Evolutionary conservation across 2,113 vertebrate genomes (phyloP).

Genomic region (Antechinus stuartii): DNA sequence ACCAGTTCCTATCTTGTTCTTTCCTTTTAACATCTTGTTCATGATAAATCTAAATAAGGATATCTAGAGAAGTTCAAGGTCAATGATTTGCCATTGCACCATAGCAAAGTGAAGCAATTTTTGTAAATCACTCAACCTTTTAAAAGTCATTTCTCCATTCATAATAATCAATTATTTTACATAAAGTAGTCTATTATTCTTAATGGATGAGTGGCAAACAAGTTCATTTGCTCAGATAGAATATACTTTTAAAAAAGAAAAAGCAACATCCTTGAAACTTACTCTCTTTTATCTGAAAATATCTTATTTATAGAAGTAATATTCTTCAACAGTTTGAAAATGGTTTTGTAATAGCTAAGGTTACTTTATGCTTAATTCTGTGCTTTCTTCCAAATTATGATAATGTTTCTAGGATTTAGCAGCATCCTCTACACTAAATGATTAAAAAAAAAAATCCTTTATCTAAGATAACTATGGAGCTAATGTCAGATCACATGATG

Average conservation of each 20-base stretch:
- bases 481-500: conserved; percentile 24
- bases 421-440: conserved; percentile 29
- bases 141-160: conserved; percentile 46
- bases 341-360: conserved; percentile 44
- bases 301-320: background rate
- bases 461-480: background rate
- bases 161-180: conserved; percentile 37
- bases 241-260: conserved; percentile 40
- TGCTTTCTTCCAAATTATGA: background rate
- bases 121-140: conserved; percentile 9
- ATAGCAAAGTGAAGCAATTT: conserved; percentile 25
- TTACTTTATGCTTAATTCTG: conserved; percentile 11
- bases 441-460: conserved; percentile 50
- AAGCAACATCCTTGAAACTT: background rate
- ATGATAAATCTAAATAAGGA: fast-evolving
- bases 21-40: conserved; percentile 23
- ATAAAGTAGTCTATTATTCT: conserved; percentile 24
- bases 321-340: conserved; percentile 29
- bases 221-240: conserved; percentile 22
- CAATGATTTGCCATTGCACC: background rate
- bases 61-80: background rate
- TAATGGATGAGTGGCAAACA: conserved; percentile 11
- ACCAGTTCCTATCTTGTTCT: conserved; percentile 15
- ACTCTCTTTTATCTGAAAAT: background rate
- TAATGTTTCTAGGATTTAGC: conserved; percentile 23